Base-by-base conservation (phyloP, 2,113 vertebrate genomes). In the Felis catus region DNA sequence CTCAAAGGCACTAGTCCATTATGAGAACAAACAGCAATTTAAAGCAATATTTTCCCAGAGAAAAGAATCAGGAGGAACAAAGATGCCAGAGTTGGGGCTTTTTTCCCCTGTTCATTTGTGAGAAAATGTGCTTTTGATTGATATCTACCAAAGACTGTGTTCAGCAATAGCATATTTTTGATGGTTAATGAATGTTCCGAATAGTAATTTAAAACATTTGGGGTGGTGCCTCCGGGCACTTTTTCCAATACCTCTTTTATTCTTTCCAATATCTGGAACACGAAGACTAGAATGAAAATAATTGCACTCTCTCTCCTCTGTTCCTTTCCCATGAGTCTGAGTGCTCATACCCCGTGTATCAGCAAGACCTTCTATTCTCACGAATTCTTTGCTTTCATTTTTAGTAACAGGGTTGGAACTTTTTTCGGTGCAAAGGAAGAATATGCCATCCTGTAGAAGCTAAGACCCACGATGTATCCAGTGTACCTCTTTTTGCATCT, bases 101-200 rank as follows among this genome's bases (percentile, higher is more conserved):
- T 63, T 5, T 10, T 15, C 89, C 78, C 55, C 73, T 53, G 13
- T 53, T 95, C 61, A 82, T 94, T 96, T 84, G 83, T 96, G 84
- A 94, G 41, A 88, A 96, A 97, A 95, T 95, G 92, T 92, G 80
- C 80, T 93, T 97, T 96, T 95, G 97, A 97, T 95, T 92, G 94
- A 94, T 92, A 78, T 61, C 96, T 96, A 70, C 84, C 55, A 39
- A 96, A 92, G 88, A 68, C 61, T 68, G 58, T 90, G 48, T 96
- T 97, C 78, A 86, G 78, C 91, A 51, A 51, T 53, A 51, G 90
- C 65, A 68, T 68, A 97, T 91, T 96, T 96, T 83, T 87, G 96
- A 93, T 91, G 66, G 79, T 79, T 95, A 96, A 97, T 97, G 97
- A 97, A 96, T 68, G 88, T 88, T 94, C 83, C 61, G 76, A 96